phyloP scores from a whole-genome alignment of 2,113 vertebrate genomes.

The Neolamprologus caudopunctatus region DNA sequence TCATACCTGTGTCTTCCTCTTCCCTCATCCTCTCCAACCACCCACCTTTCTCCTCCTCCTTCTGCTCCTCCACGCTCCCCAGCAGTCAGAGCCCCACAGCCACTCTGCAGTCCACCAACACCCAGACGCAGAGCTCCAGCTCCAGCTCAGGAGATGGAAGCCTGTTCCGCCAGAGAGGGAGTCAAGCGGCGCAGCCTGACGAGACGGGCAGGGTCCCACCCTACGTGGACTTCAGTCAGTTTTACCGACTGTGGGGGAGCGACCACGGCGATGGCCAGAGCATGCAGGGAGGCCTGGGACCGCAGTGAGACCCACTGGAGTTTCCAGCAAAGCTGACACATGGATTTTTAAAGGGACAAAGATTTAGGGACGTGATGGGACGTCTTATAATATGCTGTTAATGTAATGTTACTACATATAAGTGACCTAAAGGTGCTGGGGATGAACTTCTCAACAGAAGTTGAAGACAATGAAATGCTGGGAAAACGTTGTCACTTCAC shows the following conservation, averaged over 20 bases:
- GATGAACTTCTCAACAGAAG: not conserved
- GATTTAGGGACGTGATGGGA: not conserved
- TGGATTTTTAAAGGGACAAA: not conserved
- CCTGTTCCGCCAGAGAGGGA: slow-evolving; percentile 87
- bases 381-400: not conserved
- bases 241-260: slow-evolving; percentile 88
- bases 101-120: slow-evolving; percentile 94
- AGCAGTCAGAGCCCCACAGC: slow-evolving; percentile 90
- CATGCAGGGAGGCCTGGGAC: slow-evolving; percentile 47
- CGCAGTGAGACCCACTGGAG: slow-evolving; percentile 25
- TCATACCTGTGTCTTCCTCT: not conserved
- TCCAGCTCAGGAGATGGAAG: slow-evolving; percentile 95
- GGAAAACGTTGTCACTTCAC: not conserved
- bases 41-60: not conserved
- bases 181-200: slow-evolving; percentile 86
- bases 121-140: slow-evolving; percentile 95
- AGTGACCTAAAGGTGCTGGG: not conserved
- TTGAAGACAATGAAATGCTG: not conserved
- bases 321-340: not conserved
- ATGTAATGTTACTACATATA: not conserved
- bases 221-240: slow-evolving; percentile 95
- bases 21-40: not conserved
- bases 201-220: slow-evolving; percentile 92
- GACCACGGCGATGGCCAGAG: slow-evolving; percentile 79
- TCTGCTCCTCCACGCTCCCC: not conserved